Base-by-base conservation (phyloP, 2,797 vertebrate genomes). In the Sebastes taczanowskii region DNA sequence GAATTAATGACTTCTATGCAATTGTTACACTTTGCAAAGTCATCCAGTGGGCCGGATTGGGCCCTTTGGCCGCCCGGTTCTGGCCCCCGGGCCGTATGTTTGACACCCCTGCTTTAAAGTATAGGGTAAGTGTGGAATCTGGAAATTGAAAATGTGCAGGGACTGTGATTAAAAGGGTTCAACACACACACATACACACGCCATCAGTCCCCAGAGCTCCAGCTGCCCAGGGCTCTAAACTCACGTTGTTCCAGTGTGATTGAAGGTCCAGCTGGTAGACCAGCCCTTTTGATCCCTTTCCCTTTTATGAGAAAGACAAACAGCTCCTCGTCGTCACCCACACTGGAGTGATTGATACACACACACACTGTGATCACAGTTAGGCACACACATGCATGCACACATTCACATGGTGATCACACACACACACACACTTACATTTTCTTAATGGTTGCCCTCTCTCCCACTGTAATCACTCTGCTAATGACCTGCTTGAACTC, bases 271-370 rank as follows among this genome's bases (percentile, higher is more conserved):
- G 93, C 94, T 93, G 92, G 92, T 91, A 88, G 91, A 86, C 75
- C 77, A 76, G 83, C 80, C 87, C 92, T 94, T 95, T 94, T 95
- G 89, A 95, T 94, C 92, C 88, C 80, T 89, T 83, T 92, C 85
- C 84, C 90, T 93, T 95, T 95, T 91, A 94, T 90, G 89, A 92
- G 91, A 90, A 94, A 95, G 90, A 94, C 93, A 94, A 95, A 95
- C 92, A 95, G 88, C 86, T 90, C 89, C 80, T 88, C 87, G 77
- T 93, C 84, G 23, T 92, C 91, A 90, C 89, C 87, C 85, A 93
- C 89, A 87, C 89, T 83, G 76, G 69, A 79, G 77, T 91, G 92
- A 94, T 92, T 92, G 89, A 92, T 92, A 84, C 80, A 78, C 81
- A 77, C 87, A 73, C 87, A 73, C 72, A 79, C 11, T 61, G 79